Evolutionary conservation across 2,888 invertebrate genomes (phyloP).

Genomic region (Drosophila niveifrons): DNA sequence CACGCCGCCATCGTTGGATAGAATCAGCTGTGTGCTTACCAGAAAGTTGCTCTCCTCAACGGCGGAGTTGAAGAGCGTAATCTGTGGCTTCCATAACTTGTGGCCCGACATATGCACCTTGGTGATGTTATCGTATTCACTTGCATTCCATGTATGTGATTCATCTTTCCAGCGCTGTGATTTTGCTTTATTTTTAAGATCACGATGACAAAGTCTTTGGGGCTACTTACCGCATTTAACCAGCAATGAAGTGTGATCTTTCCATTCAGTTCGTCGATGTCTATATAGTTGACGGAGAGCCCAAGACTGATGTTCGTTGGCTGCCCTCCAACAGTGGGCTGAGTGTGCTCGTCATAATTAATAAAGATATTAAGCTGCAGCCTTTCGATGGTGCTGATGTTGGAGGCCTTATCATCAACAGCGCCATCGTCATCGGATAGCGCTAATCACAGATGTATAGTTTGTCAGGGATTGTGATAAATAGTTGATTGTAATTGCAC

Average conservation of each 20-base stretch:
- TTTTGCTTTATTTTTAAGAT: conserved; percentile 75
- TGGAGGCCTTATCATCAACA: conserved; percentile 27
- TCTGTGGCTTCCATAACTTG: conserved; percentile 92
- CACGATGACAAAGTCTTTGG: not conserved
- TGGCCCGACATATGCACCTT: conserved; percentile 88
- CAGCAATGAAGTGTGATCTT: conserved; percentile 88
- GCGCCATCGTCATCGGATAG: conserved; percentile 6
- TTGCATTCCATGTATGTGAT: conserved; percentile 90
- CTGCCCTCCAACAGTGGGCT: conserved; percentile 78
- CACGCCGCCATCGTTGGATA: conserved; percentile 82
- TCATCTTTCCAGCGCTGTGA: conserved; percentile 92
- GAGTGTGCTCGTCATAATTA: conserved; percentile 85
- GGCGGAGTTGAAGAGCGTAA: conserved; percentile 89
- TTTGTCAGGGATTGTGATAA: not conserved
- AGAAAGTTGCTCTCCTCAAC: conserved; percentile 87
- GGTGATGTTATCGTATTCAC: conserved; percentile 88
- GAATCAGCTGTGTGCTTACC: conserved; percentile 60
- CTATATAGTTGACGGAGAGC: conserved; percentile 88
- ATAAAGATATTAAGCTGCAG: conserved; percentile 86
- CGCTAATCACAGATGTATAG: conserved; percentile 27
- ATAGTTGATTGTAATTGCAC: conserved; percentile 24
- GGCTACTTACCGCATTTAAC: conserved; percentile 88
- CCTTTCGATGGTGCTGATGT: conserved; percentile 68
- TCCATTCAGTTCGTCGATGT: conserved; percentile 88
- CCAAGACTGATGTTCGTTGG: conserved; percentile 84